Evolutionary conservation across 2,888 invertebrate genomes (phyloP), one percentile per base, ranked within the genome.

Genomic region (Erebia epiphron): DNA sequence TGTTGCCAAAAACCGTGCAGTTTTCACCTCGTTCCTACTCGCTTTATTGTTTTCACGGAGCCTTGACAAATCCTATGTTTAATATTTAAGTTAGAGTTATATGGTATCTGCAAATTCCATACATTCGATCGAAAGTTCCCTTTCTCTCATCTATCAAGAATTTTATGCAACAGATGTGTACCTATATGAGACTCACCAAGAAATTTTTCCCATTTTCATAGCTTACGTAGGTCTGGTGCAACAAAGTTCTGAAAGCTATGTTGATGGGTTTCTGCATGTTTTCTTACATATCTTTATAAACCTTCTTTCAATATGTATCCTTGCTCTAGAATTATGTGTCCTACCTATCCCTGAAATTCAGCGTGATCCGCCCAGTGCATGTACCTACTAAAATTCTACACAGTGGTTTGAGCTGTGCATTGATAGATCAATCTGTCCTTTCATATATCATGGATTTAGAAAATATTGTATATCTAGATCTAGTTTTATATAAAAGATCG

Each of bases 1-100:
- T 90, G 90, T 90, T 91, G 91, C 91, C 91, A 92, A 91, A 90
- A 92, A 88, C 85, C 83, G 84, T 85, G 83, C 88, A 88, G 91
- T 91, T 92, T 90, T 87, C 91, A 90, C 91, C 89, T 89, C 89
- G 85, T 89, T 84, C 79, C 82, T 79, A 77, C 75, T 75, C 75
- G 83, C 84, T 88, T 90, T 90, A 90, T 90, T 90, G 89, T 90
- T 88, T 87, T 83, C 83, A 81, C 84, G 82, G 84, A 80, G 79
- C 80, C 74, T 76, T 72, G 74, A 73, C 74, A 73, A 73, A 75
- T 72, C 70, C 75, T 71, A 67, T 64, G 68, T 73, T 62, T 71
- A 73, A 63, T 70, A 70, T 74, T 66, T 68, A 64, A 63, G 65
- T 46, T 64, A 69, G 26, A 66, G 62, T 62, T 68, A 56, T 52